Base-by-base conservation (phyloP, 2,797 vertebrate species). In the Euphonia xanthogaster region DNA sequence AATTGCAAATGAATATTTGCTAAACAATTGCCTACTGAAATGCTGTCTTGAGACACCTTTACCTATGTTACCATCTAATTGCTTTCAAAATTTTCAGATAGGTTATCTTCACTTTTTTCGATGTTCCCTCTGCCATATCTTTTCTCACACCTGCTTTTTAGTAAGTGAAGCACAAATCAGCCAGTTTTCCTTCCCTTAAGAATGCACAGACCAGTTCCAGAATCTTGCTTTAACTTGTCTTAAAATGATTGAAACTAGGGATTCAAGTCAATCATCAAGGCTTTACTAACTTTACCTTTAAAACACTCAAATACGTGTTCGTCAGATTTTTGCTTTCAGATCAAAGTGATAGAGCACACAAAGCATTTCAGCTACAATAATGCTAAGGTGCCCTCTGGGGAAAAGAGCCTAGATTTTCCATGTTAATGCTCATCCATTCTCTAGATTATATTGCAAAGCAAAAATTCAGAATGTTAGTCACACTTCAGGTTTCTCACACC, bases 391-490 rank as follows among this genome's bases (percentile, higher is more conserved):
- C 85, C 73, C 82, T 91, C 78, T 76, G 70, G 86, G 89, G 50
- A 94, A 86, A 76, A 87, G 17, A 79, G 31, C 66, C 33, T 63
- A 86, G 68, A 92, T 90, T 94, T 91, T 88, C 72, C 54, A 53
- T 78, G 54, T 90, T 93, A 91, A 91, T 92, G 70, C 51, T 87
- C 23, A 70, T 72, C 78, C 75, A 95, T 61, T 70, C 82, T 84
- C 65, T 77, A 91, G 86, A 85, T 91, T 68, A 87, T 68, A 53
- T 75, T 90, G 78, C 48, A 93, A 81, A 86, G 54, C 50, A 80
- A 93, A 87, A 83, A 78, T 91, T 68, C 54, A 75, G 63, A 66
- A 75, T 78, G 70, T 93, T 94, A 92, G 81, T 96, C 89, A 93
- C 91, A 88, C 58, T 62, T 93, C 58, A 75, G 91, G 50, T 95